A percentile compares a stretch with the other conserved stretches of the same genome.
Conservation (phyloP, 2,797 vertebrate genomes). For the Sus cebifrons region DNA sequence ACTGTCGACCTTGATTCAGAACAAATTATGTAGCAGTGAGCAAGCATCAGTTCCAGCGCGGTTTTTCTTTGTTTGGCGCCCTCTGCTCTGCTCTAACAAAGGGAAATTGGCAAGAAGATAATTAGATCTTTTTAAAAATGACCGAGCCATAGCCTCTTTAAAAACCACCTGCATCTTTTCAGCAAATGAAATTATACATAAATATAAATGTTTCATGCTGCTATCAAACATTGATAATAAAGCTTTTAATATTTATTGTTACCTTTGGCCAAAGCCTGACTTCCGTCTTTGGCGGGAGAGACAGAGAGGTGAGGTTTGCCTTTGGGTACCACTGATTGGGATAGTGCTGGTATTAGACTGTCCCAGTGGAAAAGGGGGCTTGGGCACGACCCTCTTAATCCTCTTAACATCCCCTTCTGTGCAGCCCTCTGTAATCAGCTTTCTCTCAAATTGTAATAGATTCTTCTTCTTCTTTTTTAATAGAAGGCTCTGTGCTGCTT, state of each 20-base stretch:
- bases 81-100: conserved; percentile 68
- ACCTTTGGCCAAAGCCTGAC: conserved; percentile 90
- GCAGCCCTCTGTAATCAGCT: conserved; percentile 86
- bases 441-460: conserved; percentile 88
- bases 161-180: conserved; percentile 82
- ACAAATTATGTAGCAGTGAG: conserved; percentile 80
- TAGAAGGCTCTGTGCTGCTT: conserved; percentile 83
- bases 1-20: conserved; percentile 85
- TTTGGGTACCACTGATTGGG: conserved; percentile 90
- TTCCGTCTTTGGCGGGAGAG: conserved; percentile 81
- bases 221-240: conserved; percentile 91
- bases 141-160: conserved; percentile 79
- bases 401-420: conserved; percentile 88
- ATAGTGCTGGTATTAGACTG: conserved; percentile 73
- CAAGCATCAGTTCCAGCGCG: conserved; percentile 46
- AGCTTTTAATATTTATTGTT: conserved; percentile 91
- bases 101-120: conserved; percentile 79
- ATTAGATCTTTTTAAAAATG: conserved; percentile 83
- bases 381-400: conserved; percentile 85
- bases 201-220: conserved; percentile 90
- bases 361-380: conserved; percentile 86
- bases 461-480: conserved; percentile 77
- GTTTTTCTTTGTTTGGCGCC: conserved; percentile 65
- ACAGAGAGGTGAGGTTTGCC: conserved; percentile 86
- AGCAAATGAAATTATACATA: conserved; percentile 86